Conservation (phyloP, 2,113 vertebrate genomes). For the Phaetusa simplex region DNA sequence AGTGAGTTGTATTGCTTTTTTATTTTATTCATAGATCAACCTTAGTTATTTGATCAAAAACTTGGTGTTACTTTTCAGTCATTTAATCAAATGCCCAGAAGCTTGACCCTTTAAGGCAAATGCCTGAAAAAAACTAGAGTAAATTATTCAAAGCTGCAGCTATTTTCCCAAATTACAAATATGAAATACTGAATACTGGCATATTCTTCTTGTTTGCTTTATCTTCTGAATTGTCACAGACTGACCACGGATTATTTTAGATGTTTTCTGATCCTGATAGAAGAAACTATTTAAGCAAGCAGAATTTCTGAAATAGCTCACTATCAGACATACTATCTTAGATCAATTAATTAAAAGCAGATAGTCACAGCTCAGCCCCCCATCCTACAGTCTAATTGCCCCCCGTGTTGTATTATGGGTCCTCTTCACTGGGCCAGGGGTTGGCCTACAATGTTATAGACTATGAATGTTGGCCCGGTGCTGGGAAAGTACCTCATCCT, state of each 20-base stretch:
- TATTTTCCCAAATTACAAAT: not conserved
- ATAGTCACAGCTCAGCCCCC: not conserved
- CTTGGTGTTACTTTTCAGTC: not conserved
- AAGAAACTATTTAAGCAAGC: not conserved
- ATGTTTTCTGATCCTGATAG: not conserved
- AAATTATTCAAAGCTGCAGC: not conserved
- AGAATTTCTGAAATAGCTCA: not conserved
- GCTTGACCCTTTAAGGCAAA: not conserved
- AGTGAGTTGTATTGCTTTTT: not conserved
- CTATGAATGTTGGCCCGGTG: not conserved
- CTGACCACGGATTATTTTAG: not conserved
- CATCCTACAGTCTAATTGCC: not conserved
- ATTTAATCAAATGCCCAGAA: not conserved
- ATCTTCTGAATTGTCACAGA: not conserved
- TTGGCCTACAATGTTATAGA: not conserved
- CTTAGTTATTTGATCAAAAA: not conserved
- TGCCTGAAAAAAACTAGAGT: not conserved
- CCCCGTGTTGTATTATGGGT: rapidly evolving
- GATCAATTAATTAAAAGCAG: not conserved
- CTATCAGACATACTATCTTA: not conserved
- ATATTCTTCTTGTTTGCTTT: not conserved
- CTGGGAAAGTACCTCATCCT: not conserved
- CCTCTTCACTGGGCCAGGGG: not conserved
- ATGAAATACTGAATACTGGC: not conserved
- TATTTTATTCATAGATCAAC: not conserved